Evolutionary conservation across 2,888 invertebrate species (phyloP), one percentile per base, ranked within the genome.

Genomic region (Cataglyphis rosenhaueri): DNA sequence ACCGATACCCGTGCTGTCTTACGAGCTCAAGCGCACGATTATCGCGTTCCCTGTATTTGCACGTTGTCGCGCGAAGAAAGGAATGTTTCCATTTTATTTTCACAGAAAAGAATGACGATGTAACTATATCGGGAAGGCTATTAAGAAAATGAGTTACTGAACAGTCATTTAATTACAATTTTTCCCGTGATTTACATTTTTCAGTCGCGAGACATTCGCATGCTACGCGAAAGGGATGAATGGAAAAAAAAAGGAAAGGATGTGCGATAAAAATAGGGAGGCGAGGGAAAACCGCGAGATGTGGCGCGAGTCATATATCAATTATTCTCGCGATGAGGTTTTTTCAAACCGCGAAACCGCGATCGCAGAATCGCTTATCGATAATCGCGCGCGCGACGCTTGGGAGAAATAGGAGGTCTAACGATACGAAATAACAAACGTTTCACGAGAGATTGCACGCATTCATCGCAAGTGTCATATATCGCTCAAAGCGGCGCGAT

Each of bases 101-200:
- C 64, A 25, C 57, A 38, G 68, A 35, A 59, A 73, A n/a, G 57
- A 41, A 59, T 25, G 41, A 65, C 44, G 73, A 38, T 59, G 52
- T 59, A 48, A 3, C 35, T 8, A 35, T 21, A 82, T 35, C 59
- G 66, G 74, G 29, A 52, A 6, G 4, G 61, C 68, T 25, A 41
- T 66, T 59, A 55, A 73, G 65, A 62, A 62, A 84, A 84, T 55
- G 81, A 44, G 68, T 68, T 70, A 55, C 44, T 44, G 70, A 76
- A 71, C 64, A 41, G 75, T 71, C 61, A 57, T 82, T 83, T 83
- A 85, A 83, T 74, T 71, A 83, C 59, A 70, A 79, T 81, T 73
- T 74, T 68, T 79, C 55, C 18, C n/a, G 35, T 70, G 79, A 85
- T 85, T 85, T 85, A 85, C 74, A 68, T 71, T 25, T 66, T 59